Conservation (phyloP, 2,888 invertebrate species). For the Dorcus parallelipipedus region DNA sequence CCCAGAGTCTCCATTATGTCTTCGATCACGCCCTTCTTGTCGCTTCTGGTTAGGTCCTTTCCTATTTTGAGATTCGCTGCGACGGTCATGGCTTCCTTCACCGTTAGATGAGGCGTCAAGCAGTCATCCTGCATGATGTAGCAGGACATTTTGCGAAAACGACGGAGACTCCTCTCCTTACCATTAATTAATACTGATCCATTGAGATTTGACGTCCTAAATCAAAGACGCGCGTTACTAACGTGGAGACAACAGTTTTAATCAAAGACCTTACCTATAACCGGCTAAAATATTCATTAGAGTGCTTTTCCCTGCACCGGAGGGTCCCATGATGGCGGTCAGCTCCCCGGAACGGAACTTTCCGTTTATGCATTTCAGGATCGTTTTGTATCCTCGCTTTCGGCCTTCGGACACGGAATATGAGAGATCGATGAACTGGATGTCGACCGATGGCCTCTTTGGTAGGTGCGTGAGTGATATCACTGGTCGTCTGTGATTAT, state of each 20-base stretch:
- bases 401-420: conserved; percentile 86
- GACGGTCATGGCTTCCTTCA: conserved; percentile 89
- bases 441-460: conserved; percentile 83
- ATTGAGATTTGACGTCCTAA: conserved; percentile 77
- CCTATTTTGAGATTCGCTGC: conserved; percentile 91
- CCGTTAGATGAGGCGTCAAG: conserved; percentile 83
- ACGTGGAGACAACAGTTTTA: neutral
- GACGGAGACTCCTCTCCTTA: conserved; percentile 77
- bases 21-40: conserved; percentile 76
- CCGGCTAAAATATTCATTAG: conserved; percentile 87
- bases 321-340: conserved; percentile 95
- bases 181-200: conserved; percentile 87
- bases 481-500: conserved; percentile 68
- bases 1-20: conserved; percentile 85
- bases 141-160: conserved; percentile 90
- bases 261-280: conserved; percentile 65
- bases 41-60: conserved; percentile 66
- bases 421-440: conserved; percentile 82
- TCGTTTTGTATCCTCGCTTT: conserved; percentile 77
- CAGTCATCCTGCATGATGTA: conserved; percentile 97
- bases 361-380: conserved; percentile 85
- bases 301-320: conserved; percentile 78
- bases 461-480: conserved; percentile 77
- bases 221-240: conserved; percentile 29
- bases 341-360: conserved; percentile 87